Percentiles rank a stretch among this genome's conserved stretches.
These are phyloP conservation scores for Strigamia crassipes DNA, from an alignment of 2,888 invertebrate genomes.

Conservation along the genomic window DNA sequence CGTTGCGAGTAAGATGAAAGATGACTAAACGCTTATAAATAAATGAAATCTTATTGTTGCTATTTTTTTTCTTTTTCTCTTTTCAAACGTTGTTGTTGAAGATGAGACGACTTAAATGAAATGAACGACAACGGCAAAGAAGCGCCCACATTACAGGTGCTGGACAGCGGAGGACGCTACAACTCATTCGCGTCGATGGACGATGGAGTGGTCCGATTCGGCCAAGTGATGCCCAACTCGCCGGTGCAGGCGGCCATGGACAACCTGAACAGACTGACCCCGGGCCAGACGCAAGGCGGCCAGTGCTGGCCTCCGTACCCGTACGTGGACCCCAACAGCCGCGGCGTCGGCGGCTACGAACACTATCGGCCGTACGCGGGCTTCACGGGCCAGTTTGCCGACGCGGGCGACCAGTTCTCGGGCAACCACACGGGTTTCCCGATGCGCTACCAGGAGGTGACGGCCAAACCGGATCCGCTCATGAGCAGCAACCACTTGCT, in stretches of 20 bases:
- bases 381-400: slow-evolving; percentile 50
- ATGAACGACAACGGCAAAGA: slow-evolving; percentile 48
- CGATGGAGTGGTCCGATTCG: slow-evolving; percentile 45
- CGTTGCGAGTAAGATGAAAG: not conserved
- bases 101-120: slow-evolving; percentile 43
- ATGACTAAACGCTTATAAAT: not conserved
- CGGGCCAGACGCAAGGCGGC: slow-evolving; percentile 33
- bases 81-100: not conserved
- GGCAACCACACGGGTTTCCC: slow-evolving; percentile 45
- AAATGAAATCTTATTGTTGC: not conserved
- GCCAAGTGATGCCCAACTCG: slow-evolving; percentile 47
- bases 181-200: slow-evolving; percentile 41
- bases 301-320: slow-evolving; percentile 46
- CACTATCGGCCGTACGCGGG: slow-evolving; percentile 48
- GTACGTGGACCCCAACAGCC: slow-evolving; percentile 1
- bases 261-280: slow-evolving; percentile 44
- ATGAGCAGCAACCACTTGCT: slow-evolving; percentile 26
- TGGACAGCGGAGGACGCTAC: slow-evolving; percentile 44
- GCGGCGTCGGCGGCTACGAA: slow-evolving; percentile 32
- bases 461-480: slow-evolving; percentile 44
- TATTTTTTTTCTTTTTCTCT: not conserved
- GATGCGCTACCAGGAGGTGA: slow-evolving; percentile 48
- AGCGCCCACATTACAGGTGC: slow-evolving; percentile 46
- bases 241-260: slow-evolving; percentile 44
- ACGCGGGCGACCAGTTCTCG: slow-evolving; percentile 49